These are phyloP conservation scores for Tadarida brasiliensis DNA, from an alignment of 2,797 vertebrate genomes.

Conservation along the genomic window DNA sequence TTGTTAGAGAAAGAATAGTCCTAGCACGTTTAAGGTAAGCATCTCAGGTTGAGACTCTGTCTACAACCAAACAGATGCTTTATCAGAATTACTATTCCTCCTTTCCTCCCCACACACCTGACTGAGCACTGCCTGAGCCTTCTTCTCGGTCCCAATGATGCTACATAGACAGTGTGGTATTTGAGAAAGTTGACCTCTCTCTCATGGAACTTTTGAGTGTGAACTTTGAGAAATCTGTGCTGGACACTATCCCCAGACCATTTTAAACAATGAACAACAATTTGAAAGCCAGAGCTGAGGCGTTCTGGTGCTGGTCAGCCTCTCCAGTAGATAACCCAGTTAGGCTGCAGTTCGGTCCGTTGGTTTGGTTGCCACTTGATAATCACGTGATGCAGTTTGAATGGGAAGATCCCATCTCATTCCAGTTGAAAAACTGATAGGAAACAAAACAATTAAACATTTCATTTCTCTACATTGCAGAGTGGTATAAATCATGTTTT, in stretches of 20 bases:
- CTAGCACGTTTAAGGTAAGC: background rate
- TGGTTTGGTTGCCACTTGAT: conserved; percentile 9
- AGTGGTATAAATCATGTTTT: background rate
- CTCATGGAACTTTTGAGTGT: background rate
- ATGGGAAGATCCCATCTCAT: background rate
- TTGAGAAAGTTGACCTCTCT: background rate
- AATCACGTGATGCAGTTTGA: background rate
- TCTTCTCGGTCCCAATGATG: background rate
- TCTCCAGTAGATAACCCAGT: background rate
- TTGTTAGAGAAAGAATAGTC: background rate
- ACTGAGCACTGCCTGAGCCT: background rate
- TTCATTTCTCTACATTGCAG: background rate
- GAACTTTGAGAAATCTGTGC: background rate
- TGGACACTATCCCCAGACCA: background rate
- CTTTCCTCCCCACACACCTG: background rate
- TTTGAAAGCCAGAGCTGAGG: conserved; percentile 50
- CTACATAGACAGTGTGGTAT: background rate
- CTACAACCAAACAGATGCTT: background rate
- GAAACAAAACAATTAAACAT: background rate
- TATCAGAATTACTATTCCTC: background rate
- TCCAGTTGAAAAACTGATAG: background rate
- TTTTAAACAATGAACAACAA: conserved; percentile 29
- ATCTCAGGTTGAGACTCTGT: background rate
- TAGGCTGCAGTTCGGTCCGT: background rate
- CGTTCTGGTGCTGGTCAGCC: background rate